Base-by-base conservation (phyloP, 2,797 vertebrate species). In the Sebastes nivosus region DNA sequence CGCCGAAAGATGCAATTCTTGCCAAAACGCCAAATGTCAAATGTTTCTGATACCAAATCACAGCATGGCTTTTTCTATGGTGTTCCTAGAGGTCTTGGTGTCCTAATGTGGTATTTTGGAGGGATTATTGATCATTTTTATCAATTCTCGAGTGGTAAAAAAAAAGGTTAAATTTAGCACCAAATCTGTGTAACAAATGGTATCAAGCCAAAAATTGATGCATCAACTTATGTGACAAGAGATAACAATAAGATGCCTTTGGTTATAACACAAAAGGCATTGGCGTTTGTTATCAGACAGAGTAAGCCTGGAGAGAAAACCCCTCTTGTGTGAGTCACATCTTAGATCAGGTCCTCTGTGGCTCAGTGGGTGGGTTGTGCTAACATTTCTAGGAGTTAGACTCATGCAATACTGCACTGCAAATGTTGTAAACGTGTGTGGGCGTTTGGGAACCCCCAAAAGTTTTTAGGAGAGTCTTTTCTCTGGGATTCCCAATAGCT, bases 361-460 rank as follows among this genome's bases (percentile, higher is more conserved):
- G 42, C 59, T 81, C 58, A 42, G 54, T 58, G 68, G 69, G 72
- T 36, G 71, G 77, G 77, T 60, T 58, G 36, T 27, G 67, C 59
- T 16, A 36, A 73, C 69, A 79, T 87, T 83, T 86, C 46, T 73
- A 4, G 18, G 46, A 36, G n/a, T 74, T 73, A 25, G 55, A 59
- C 24, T 81, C 34, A 65, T 84, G 72, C 32, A 75, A 22, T 36
- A 70, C 52, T 18, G 54, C 24, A 55, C 16, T 57, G 25, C 22
- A 29, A 7, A 79, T 77, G 70, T 71, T n/a, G 34, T 30, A 76
- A 46, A 46, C 70, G 57, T 2, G 29, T 76, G 67, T 55, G 69
- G 54, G 60, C 1, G 34, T 74, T 76, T 76, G 32, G 77, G 18
- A 82, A 81, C 61, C 82, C 80, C 75, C 60, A 52, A 69, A 76